Evolutionary conservation across 2,888 invertebrate genomes (phyloP).

Genomic region (Diadegma fenestrale): DNA sequence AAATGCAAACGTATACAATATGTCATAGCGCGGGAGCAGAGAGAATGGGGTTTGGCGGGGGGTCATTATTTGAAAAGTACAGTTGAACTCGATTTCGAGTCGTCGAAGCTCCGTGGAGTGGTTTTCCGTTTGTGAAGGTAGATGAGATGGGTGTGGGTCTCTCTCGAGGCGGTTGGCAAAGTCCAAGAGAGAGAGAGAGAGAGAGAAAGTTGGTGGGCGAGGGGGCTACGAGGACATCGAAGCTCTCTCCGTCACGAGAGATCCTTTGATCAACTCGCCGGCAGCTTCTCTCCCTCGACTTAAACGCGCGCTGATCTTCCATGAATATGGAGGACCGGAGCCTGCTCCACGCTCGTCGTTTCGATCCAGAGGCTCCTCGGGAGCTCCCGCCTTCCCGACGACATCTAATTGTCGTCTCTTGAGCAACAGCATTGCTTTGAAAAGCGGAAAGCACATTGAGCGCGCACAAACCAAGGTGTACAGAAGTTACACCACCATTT

Average conservation of each 20-base stretch:
- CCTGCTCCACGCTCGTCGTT: slow-evolving; percentile 49
- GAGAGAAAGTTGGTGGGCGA: slow-evolving; percentile 54
- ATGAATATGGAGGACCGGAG: slow-evolving; percentile 79
- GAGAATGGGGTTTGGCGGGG: slow-evolving; percentile 57
- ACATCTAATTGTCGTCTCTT: slow-evolving; percentile 81
- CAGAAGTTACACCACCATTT: slow-evolving; percentile 58
- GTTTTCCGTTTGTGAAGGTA: slow-evolving; percentile 47
- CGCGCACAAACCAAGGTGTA: slow-evolving; percentile 48
- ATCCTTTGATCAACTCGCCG: slow-evolving; percentile 82
- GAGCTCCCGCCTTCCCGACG: slow-evolving; percentile 68
- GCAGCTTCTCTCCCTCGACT: slow-evolving; percentile 77
- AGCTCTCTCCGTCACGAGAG: slow-evolving; percentile 59
- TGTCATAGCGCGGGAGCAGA: slow-evolving; percentile 71
- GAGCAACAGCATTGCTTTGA: slow-evolving; percentile 62
- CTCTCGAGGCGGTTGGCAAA: slow-evolving; percentile 30
- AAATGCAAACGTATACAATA: slow-evolving; percentile 83
- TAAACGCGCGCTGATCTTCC: slow-evolving; percentile 82
- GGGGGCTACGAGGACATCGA: slow-evolving; percentile 66
- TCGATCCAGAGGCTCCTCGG: slow-evolving; percentile 15
- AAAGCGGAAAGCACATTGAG: slow-evolving; percentile 31
- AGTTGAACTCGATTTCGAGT: slow-evolving; percentile 74
- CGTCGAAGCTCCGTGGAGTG: slow-evolving; percentile 58
- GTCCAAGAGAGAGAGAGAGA: slow-evolving; percentile 20
- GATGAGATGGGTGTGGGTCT: slow-evolving; percentile 46
- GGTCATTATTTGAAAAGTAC: slow-evolving; percentile 80